phyloP scores from a whole-genome alignment of 2,888 invertebrate species.

The Raillietiella orientalis region DNA sequence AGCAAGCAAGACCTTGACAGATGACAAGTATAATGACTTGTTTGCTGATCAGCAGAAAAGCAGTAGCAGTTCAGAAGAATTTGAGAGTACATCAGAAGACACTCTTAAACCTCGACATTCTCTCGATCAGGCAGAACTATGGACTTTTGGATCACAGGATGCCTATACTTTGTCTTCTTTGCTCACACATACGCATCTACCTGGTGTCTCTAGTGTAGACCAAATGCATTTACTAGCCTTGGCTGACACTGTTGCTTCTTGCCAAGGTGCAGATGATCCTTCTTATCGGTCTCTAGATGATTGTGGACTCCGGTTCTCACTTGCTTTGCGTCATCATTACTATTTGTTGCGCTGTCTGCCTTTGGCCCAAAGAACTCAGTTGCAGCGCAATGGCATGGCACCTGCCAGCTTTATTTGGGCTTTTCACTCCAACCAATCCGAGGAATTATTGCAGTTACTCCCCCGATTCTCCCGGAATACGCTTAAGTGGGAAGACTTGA shows the following conservation, averaged over 20 bases:
- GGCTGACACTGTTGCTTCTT: constrained; percentile 87
- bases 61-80: too few relatives aligned
- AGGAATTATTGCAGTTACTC: constrained; percentile 59
- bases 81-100: too few relatives aligned
- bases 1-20: constrained; percentile 8
- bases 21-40: too few relatives aligned
- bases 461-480: constrained; percentile 35
- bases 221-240: constrained; percentile 98
- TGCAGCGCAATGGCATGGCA: constrained; percentile 29
- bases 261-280: constrained; percentile 13
- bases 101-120: too few relatives aligned
- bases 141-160: constrained; percentile 9
- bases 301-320: constrained; percentile 74
- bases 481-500: constrained; percentile 52
- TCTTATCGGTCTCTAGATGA: constrained; percentile 61
- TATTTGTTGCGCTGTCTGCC: constrained; percentile 80
- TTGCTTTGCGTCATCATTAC: constrained; percentile 92
- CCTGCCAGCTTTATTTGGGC: constrained; percentile 72
- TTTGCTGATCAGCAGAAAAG: too few relatives aligned
- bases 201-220: constrained; percentile 78
- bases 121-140: too few relatives aligned
- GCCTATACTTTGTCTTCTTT: constrained; percentile 52
- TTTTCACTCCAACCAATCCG: constrained; percentile 91
- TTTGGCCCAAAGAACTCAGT: constrained; percentile 45
- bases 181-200: constrained; percentile 73